Evolutionary conservation across 2,797 vertebrate species (phyloP).

Genomic region (Xenops minutus): DNA sequence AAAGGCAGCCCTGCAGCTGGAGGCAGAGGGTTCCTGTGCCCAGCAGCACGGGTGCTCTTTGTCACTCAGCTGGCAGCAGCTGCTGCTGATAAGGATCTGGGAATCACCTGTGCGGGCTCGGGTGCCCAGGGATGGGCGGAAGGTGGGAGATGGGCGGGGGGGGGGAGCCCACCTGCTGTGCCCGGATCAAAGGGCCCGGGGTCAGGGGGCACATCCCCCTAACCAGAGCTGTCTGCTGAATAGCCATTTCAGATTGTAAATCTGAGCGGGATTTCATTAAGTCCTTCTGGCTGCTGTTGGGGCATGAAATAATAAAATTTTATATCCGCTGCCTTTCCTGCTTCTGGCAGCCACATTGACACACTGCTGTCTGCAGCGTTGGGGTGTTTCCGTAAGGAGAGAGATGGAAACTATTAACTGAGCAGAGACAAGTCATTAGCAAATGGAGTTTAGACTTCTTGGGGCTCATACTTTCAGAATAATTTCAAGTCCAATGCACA

Average conservation of each 20-base stretch:
- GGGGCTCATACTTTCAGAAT: background rate
- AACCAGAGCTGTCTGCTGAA: constrained; percentile 80
- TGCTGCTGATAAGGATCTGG: constrained; percentile 58
- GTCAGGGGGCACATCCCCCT: constrained; percentile 77
- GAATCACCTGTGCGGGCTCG: constrained; percentile 71
- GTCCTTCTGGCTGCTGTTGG: constrained; percentile 79
- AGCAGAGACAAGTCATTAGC: background rate
- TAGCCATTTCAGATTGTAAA: constrained; percentile 83
- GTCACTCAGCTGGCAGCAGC: constrained; percentile 69
- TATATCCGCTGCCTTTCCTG: constrained; percentile 81
- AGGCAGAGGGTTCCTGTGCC: background rate
- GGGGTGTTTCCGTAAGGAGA: constrained; percentile 54
- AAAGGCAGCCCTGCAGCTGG: background rate
- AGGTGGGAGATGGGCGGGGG: constrained; percentile 31
- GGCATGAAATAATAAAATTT: constrained; percentile 82
- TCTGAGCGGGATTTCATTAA: constrained; percentile 82
- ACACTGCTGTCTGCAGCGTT: constrained; percentile 49
- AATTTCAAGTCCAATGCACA: background rate
- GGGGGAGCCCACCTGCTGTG: constrained; percentile 79
- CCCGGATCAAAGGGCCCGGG: constrained; percentile 78
- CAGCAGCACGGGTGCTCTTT: background rate
- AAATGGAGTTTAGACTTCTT: background rate
- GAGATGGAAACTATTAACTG: constrained; percentile 47
- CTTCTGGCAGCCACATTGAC: constrained; percentile 76
- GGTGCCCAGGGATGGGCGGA: background rate